Percentiles rank a stretch among this genome's conserved stretches.
Evolutionary conservation across 2,888 invertebrate species (phyloP).

Genomic region (Polyommatus icarus): DNA sequence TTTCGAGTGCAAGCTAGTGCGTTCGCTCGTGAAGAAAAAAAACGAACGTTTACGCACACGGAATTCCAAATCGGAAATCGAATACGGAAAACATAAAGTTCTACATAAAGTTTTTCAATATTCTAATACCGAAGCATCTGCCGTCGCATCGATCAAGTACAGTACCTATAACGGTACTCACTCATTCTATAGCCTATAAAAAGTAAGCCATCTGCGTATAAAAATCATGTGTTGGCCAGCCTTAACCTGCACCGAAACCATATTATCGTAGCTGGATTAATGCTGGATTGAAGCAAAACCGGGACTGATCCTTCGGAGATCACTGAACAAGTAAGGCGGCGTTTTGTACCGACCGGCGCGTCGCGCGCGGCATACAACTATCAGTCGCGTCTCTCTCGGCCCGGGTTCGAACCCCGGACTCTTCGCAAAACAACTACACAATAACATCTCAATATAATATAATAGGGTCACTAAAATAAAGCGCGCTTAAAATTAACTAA

Average conservation of each 20-base stretch:
- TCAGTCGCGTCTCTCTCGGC: constrained; percentile 76
- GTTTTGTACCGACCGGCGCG: constrained; percentile 76
- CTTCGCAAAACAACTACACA: constrained; percentile 76
- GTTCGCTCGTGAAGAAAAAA: no score
- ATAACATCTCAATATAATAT: constrained; percentile 79
- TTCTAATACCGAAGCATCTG: constrained; percentile 19
- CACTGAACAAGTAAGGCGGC: constrained; percentile 77
- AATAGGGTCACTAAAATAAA: constrained; percentile 74
- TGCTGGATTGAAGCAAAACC: background rate
- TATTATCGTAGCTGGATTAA: background rate
- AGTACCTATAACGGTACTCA: constrained; percentile 59
- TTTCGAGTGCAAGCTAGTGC: no score
- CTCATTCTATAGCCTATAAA: constrained; percentile 65
- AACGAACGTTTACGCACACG: no score
- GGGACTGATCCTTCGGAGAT: constrained; percentile 48
- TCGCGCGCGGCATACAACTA: constrained; percentile 67
- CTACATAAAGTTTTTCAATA: constrained; percentile 8
- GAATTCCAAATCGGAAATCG: no score
- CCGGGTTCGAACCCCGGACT: constrained; percentile 70
- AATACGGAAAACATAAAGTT: no score
- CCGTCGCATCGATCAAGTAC: constrained; percentile 31
- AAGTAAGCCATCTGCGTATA: constrained; percentile 74
- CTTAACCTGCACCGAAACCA: background rate
- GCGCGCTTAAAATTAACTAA: constrained; percentile 79
- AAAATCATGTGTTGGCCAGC: constrained; percentile 50